Evolutionary conservation across 2,797 vertebrate genomes (phyloP), one percentile per base, ranked within the genome.

Genomic region (Sardinella longiceps): DNA sequence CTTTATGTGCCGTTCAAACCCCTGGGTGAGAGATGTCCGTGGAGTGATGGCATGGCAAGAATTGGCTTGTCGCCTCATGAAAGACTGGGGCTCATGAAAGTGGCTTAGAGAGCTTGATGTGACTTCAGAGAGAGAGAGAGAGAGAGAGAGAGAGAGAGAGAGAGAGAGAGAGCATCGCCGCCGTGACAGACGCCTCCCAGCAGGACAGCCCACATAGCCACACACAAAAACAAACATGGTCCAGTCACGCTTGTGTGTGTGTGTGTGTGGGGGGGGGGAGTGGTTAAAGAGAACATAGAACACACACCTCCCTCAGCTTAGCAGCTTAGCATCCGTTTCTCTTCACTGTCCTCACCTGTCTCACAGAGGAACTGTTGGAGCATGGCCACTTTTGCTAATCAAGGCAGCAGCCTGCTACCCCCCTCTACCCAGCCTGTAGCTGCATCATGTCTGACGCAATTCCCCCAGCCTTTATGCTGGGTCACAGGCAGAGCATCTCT

Each of bases 281-380:
- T 7, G 46, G 46, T 7, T 12, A 9, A 60, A 7, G 14, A 37
- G 70, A 15, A 70, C 3, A 77, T 7, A 77, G 33, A 74, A 33
- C 33, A 2, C 66, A 39, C 33, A 14, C 63, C 30, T 70, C 10
- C 83, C 83, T 83, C 77, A 77, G 82, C 81, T 74, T n/a, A 66
- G 80, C 77, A 77, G 82, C 81, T 74, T n/a, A 66, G 80, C 83
- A 80, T 85, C 83, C 84, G 70, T 84, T 84, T 87, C 28, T 4
- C 86, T 58, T 77, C 77, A 81, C 60, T 43, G 58, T 66, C 82
- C 83, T 83, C 77, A 48, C 30, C 66, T 37, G 30, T 37, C 66
- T 30, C 66, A 15, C 33, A 18, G 60, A 30, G 63, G 11, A 70
- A 14, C 63, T 12, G 3, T 12, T 18, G 74, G 30, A 58, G 84